These are phyloP conservation scores for Coranthus polyacanthus DNA, from an alignment of 2,797 vertebrate species.

Conservation along the genomic window DNA sequence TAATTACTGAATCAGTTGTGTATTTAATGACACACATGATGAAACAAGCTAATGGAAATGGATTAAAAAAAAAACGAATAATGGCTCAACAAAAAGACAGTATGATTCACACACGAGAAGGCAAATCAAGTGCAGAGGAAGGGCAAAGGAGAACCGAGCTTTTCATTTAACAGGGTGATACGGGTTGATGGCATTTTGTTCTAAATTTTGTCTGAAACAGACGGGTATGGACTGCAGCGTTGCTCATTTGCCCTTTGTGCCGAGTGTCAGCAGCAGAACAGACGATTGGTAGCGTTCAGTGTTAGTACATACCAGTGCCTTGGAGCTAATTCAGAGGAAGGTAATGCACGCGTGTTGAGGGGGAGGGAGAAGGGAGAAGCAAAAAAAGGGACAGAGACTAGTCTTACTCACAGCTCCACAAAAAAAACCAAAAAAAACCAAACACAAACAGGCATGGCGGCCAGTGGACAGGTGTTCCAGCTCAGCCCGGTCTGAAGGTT, in stretches of 20 bases:
- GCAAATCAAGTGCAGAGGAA: constrained; percentile 44
- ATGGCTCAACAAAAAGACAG: constrained; percentile 26
- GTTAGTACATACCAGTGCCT: constrained; percentile 96
- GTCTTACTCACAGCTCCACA: constrained; percentile 92
- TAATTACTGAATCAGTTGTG: constrained; percentile 17
- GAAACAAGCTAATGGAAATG: constrained; percentile 48
- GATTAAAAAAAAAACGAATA: constrained; percentile 48
- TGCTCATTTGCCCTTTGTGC: constrained; percentile 79
- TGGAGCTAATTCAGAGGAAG: constrained; percentile 93
- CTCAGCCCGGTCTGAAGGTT: constrained; percentile 24
- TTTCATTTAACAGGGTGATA: neutral
- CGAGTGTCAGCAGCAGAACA: constrained; percentile 63
- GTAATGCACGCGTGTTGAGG: constrained; percentile 88
- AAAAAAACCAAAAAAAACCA: constrained; percentile 80
- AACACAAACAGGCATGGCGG: constrained; percentile 68
- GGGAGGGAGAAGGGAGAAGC: constrained; percentile 85
- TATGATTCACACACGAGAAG: constrained; percentile 29
- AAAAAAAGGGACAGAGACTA: constrained; percentile 92
- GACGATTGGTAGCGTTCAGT: constrained; percentile 79
- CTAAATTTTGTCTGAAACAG: constrained; percentile 3
- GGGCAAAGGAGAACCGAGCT: constrained; percentile 69
- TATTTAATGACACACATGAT: constrained; percentile 24
- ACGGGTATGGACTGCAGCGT: neutral
- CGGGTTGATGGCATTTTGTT: constrained; percentile 15
- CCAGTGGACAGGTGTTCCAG: constrained; percentile 52